Evolutionary conservation across 2,113 vertebrate species (phyloP).

Genomic region (Myotis davidii): DNA sequence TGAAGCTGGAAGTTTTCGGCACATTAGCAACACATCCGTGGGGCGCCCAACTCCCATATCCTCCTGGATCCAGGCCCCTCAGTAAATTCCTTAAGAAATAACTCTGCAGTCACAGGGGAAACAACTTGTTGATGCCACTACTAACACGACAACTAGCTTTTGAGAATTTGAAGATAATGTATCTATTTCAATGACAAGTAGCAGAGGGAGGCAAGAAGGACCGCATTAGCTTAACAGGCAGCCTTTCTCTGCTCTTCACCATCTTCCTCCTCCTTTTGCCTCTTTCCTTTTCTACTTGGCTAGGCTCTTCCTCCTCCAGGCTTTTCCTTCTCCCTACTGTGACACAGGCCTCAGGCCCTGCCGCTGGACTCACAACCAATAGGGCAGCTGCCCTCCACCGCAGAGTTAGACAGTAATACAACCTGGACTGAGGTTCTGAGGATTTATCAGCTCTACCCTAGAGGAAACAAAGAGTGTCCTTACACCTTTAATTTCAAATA

Average conservation of each 20-base stretch:
- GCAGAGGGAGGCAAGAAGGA: neutral
- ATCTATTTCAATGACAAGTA: neutral
- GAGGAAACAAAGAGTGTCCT: neutral
- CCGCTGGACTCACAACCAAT: neutral
- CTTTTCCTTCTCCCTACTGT: neutral
- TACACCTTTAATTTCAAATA: neutral
- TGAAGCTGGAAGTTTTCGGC: neutral
- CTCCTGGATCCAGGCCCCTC: neutral
- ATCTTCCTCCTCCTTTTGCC: neutral
- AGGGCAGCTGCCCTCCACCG: neutral
- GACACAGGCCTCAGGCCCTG: neutral
- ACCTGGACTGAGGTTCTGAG: neutral
- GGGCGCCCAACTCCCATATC: neutral
- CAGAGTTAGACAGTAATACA: neutral
- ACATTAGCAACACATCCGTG: neutral
- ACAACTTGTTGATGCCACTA: neutral
- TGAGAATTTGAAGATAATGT: neutral
- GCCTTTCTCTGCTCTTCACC: neutral
- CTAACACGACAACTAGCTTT: neutral
- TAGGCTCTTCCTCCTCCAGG: neutral
- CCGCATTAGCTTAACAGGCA: neutral
- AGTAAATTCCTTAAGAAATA: neutral
- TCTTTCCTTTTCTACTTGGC: neutral
- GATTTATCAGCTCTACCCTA: neutral
- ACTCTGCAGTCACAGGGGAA: neutral